phyloP scores from a whole-genome alignment of 37 sponge, comb jelly and placozoan species.

The Aplysina aerophoba region DNA sequence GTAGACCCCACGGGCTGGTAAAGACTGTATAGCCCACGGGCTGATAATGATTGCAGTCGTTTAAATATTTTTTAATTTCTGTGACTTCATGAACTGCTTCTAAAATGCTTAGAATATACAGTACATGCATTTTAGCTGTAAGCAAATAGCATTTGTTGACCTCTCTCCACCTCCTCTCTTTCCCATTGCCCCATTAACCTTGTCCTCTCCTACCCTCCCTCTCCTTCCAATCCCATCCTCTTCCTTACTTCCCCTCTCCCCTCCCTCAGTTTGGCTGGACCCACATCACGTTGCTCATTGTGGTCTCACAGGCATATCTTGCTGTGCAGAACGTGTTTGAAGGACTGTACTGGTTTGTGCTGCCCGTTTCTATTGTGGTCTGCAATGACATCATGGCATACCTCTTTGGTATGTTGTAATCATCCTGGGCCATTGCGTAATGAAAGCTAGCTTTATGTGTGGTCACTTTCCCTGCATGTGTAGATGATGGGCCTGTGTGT shows the following conservation, averaged over 20 bases:
- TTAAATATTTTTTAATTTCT: too few relatives aligned
- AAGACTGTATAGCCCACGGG: neutral
- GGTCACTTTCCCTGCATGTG: too few relatives aligned
- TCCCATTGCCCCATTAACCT: too few relatives aligned
- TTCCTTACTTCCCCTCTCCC: slow-evolving; percentile 64
- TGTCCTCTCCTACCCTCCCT: too few relatives aligned
- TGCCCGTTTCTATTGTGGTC: slow-evolving; percentile 93
- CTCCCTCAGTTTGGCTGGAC: slow-evolving; percentile 90
- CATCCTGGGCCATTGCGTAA: neutral
- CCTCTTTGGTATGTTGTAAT: slow-evolving; percentile 73
- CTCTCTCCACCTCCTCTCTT: too few relatives aligned
- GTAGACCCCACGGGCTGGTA: neutral
- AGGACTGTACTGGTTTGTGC: slow-evolving; percentile 89
- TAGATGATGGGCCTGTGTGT: too few relatives aligned
- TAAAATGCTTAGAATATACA: too few relatives aligned
- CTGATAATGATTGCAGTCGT: neutral
- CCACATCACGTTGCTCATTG: slow-evolving; percentile 87
- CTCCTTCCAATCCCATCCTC: neutral
- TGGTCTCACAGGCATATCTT: slow-evolving; percentile 80
- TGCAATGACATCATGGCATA: slow-evolving; percentile 99
- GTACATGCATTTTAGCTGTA: too few relatives aligned
- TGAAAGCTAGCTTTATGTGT: too few relatives aligned
- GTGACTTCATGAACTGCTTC: too few relatives aligned
- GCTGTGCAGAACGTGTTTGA: slow-evolving; percentile 88
- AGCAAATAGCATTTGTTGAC: too few relatives aligned